A percentile compares a stretch with the other conserved stretches of the same genome.
phyloP scores from a whole-genome alignment of 2,888 invertebrate species.

The Agelastica alni region DNA sequence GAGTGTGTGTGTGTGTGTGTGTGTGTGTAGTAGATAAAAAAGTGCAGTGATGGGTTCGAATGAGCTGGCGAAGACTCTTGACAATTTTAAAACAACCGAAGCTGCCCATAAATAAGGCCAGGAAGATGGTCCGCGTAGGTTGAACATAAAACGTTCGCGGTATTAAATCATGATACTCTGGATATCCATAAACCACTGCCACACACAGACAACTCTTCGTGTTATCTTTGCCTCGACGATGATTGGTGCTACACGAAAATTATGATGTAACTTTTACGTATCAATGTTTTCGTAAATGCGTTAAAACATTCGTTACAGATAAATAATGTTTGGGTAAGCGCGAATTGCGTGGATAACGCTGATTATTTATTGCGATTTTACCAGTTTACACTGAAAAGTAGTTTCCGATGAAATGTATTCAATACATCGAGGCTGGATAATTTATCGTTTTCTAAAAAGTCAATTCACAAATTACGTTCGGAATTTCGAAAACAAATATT shows the following conservation, averaged over 20 bases:
- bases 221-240: slow-evolving; percentile 28
- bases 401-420: not conserved
- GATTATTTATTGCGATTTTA: slow-evolving; percentile 7
- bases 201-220: slow-evolving; percentile 48
- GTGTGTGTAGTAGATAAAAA: slow-evolving; percentile 29
- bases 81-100: slow-evolving; percentile 55
- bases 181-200: slow-evolving; percentile 55
- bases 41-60: slow-evolving; percentile 33
- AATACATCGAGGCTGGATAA: not conserved
- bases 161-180: slow-evolving; percentile 55
- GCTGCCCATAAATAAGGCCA: slow-evolving; percentile 54
- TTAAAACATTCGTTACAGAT: slow-evolving; percentile 20
- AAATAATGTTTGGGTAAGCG: slow-evolving; percentile 13
- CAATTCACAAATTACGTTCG: not conserved
- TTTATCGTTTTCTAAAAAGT: not conserved
- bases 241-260: slow-evolving; percentile 27
- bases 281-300: slow-evolving; percentile 23
- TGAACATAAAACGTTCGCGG: slow-evolving; percentile 55
- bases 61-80: slow-evolving; percentile 37
- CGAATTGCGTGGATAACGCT: slow-evolving; percentile 12
- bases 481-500: too few species aligned
- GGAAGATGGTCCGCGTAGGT: slow-evolving; percentile 57
- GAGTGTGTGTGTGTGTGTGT: too few species aligned
- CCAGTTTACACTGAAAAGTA: not conserved
- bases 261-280: slow-evolving; percentile 24